phyloP scores from a whole-genome alignment of 2,888 invertebrate species.

The Campaea margaritaria region DNA sequence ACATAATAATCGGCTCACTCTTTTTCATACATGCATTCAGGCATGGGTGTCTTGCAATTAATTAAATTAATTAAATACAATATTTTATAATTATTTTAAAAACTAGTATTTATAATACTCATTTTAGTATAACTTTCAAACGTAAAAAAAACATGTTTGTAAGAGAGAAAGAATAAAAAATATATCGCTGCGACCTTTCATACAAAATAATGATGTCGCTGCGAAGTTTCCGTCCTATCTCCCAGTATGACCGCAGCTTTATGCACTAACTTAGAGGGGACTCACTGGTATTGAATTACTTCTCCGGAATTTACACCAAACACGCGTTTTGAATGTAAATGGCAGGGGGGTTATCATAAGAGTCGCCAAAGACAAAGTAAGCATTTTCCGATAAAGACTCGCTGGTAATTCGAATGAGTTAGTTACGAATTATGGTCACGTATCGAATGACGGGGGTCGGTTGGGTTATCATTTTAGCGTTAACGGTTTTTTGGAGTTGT shows the following conservation, averaged over 20 bases:
- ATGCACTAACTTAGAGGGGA: constrained; percentile 29
- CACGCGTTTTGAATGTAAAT: constrained; percentile 58
- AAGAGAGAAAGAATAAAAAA: too few relatives aligned
- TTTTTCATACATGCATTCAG: too few relatives aligned
- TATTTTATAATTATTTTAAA: too few relatives aligned
- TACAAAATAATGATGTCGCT: not conserved
- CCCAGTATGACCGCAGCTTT: constrained; percentile 5
- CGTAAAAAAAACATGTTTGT: too few relatives aligned
- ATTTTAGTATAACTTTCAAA: too few relatives aligned
- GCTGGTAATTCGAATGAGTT: constrained; percentile 48
- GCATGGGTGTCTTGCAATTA: too few relatives aligned
- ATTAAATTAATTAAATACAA: too few relatives aligned
- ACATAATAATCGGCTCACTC: too few relatives aligned
- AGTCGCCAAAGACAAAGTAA: constrained; percentile 57
- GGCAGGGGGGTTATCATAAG: constrained; percentile 53
- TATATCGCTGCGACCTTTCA: too few relatives aligned
- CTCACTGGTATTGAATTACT: constrained; percentile 40
- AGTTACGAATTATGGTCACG: constrained; percentile 50
- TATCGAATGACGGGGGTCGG: constrained; percentile 44
- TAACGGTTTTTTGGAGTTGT: constrained; percentile 35
- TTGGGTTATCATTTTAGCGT: constrained; percentile 48
- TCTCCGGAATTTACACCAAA: constrained; percentile 55
- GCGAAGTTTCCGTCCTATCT: not conserved
- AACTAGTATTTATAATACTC: too few relatives aligned
- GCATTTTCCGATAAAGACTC: constrained; percentile 58